Evolutionary conservation across 2,113 vertebrate species (phyloP).

Genomic region (Geothlypis trichas): DNA sequence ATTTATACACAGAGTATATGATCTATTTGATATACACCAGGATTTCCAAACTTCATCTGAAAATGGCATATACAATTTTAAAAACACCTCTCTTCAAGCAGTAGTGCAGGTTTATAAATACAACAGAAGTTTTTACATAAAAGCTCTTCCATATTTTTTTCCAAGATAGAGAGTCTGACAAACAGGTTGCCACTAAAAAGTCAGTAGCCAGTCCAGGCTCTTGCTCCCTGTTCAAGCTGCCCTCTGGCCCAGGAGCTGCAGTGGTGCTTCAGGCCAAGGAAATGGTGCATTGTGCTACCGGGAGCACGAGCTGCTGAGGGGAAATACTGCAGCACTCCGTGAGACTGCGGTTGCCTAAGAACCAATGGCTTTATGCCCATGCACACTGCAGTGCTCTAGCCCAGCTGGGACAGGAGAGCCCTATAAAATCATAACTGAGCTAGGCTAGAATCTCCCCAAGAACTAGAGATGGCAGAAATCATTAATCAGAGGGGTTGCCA

Average conservation of each 20-base stretch:
- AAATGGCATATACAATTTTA: not conserved
- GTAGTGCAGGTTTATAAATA: not conserved
- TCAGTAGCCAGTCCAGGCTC: not conserved
- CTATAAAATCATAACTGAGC: not conserved
- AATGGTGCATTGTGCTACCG: not conserved
- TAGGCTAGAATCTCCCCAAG: not conserved
- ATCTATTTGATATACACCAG: not conserved
- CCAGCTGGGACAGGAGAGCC: not conserved
- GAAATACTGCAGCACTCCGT: not conserved
- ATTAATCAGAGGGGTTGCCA: not conserved
- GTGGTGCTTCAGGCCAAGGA: not conserved
- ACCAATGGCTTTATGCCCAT: not conserved
- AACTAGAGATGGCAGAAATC: not conserved
- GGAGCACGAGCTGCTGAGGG: fast-evolving
- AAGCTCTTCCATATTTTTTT: not conserved
- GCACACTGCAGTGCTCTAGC: not conserved
- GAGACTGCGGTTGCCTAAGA: not conserved
- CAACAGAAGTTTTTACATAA: not conserved
- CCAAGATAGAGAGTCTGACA: not conserved
- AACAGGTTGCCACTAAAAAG: not conserved
- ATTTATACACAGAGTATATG: not conserved
- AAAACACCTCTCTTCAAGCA: not conserved
- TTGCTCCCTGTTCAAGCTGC: not conserved
- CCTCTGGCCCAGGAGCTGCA: not conserved
- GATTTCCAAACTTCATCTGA: not conserved